Conservation (phyloP, 2,888 invertebrate species). For the Peribatodes rhomboidaria region DNA sequence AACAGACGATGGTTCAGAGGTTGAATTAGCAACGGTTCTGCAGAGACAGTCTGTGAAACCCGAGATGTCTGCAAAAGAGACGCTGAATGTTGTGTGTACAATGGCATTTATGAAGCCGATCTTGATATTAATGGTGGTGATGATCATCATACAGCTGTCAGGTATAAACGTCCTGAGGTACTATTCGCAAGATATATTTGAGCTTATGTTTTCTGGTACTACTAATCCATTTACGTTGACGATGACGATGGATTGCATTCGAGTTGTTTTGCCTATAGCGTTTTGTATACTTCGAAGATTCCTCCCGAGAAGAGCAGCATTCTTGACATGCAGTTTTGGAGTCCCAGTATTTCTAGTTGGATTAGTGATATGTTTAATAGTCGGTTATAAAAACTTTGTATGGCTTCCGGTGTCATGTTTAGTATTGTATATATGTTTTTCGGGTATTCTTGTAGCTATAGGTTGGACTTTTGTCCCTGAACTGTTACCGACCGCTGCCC, state of each 20-base stretch:
- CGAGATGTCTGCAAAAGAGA: too few relatives aligned
- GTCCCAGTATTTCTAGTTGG: not conserved
- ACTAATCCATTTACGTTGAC: constrained; percentile 8
- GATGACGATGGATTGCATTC: not conserved
- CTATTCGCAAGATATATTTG: constrained; percentile 11
- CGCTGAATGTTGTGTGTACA: too few relatives aligned
- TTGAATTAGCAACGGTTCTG: not conserved
- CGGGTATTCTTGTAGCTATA: not conserved
- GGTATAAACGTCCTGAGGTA: not conserved
- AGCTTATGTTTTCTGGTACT: not conserved
- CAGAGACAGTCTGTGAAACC: not conserved
- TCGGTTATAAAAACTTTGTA: not conserved
- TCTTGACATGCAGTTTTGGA: not conserved
- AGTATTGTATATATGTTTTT: not conserved
- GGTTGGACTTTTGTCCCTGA: constrained; percentile 8
- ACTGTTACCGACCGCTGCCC: constrained; percentile 5
- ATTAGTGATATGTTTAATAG: not conserved
- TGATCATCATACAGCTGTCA: not conserved
- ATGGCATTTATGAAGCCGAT: constrained; percentile 1
- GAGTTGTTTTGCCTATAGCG: not conserved
- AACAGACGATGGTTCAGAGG: too few relatives aligned
- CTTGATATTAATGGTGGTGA: not conserved
- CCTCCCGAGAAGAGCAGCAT: not conserved
- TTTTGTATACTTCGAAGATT: not conserved
- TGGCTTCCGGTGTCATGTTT: constrained; percentile 2